Evolutionary conservation across 2,797 vertebrate species (phyloP).

Genomic region (Chaetophractus vellerosus): DNA sequence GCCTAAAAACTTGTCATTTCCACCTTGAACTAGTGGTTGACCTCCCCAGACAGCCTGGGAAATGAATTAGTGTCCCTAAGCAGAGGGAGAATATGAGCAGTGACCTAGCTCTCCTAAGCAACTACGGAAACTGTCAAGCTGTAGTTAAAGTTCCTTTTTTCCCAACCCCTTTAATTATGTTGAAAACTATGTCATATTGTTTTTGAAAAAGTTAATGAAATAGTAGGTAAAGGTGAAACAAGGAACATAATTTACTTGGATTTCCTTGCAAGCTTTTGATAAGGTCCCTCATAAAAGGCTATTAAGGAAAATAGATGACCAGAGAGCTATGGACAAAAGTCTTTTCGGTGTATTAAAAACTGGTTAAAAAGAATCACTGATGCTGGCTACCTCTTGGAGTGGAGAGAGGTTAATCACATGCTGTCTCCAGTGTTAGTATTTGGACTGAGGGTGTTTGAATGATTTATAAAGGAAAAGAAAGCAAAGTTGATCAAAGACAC

Average conservation of each 20-base stretch:
- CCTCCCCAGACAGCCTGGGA: conserved; percentile 88
- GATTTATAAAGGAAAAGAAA: conserved; percentile 66
- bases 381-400: conserved; percentile 70
- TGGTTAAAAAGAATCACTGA: conserved; percentile 79
- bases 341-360: conserved; percentile 85
- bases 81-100: conserved; percentile 78
- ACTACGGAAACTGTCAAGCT: conserved; percentile 81
- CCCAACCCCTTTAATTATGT: conserved; percentile 80
- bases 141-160: conserved; percentile 70
- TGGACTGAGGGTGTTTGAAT: conserved; percentile 58
- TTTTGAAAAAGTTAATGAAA: conserved; percentile 85
- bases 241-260: conserved; percentile 82
- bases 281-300: conserved; percentile 82
- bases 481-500: conserved; percentile 67
- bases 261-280: conserved; percentile 85
- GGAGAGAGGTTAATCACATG: conserved; percentile 76
- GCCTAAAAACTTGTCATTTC: conserved; percentile 90
- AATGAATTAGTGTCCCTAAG: conserved; percentile 87
- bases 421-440: conserved; percentile 61
- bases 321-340: conserved; percentile 67
- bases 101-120: conserved; percentile 81
- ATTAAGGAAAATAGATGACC: conserved; percentile 85
- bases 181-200: conserved; percentile 82
- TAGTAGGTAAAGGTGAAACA: conserved; percentile 83
- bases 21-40: conserved; percentile 90